These are phyloP conservation scores for Hololepta plana DNA, from an alignment of 2,888 invertebrate species.

Conservation along the genomic window DNA sequence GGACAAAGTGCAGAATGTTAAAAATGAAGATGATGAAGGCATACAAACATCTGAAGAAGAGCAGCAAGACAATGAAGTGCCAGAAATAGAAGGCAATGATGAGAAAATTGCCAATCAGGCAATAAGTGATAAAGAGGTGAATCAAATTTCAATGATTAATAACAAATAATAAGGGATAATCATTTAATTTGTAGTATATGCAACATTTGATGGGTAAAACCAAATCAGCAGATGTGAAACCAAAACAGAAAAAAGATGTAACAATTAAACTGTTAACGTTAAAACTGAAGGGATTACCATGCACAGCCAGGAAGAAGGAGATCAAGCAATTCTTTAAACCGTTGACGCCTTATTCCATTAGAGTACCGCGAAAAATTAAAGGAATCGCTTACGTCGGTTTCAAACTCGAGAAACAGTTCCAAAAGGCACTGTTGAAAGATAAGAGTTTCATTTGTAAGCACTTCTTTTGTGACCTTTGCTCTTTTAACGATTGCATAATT, in stretches of 20 bases:
- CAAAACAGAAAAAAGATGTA: conserved; percentile 25
- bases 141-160: conserved; percentile 6
- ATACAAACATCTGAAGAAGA: conserved; percentile 13
- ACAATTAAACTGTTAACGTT: conserved; percentile 36
- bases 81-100: conserved; percentile 14
- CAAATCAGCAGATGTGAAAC: conserved; percentile 15
- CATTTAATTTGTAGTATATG: conserved; percentile 42
- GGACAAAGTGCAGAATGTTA: conserved; percentile 12
- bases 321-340: conserved; percentile 75
- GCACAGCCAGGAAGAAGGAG: conserved; percentile 63
- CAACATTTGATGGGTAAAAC: conserved; percentile 41
- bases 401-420: conserved; percentile 59
- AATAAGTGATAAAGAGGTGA: conserved; percentile 60
- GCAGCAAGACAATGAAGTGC: conserved; percentile 8
- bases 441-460: conserved; percentile 65
- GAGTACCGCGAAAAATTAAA: conserved; percentile 56
- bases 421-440: conserved; percentile 64
- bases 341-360: conserved; percentile 56
- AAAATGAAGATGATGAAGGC: conserved; percentile 13
- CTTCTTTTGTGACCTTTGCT: not conserved
- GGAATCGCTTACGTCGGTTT: conserved; percentile 89
- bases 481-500: conserved; percentile 6
- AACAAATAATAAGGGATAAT: conserved; percentile 2
- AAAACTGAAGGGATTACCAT: conserved; percentile 43
- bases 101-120: conserved; percentile 48